Conservation (phyloP, 2,888 invertebrate species). For the Drosophila siamana region DNA sequence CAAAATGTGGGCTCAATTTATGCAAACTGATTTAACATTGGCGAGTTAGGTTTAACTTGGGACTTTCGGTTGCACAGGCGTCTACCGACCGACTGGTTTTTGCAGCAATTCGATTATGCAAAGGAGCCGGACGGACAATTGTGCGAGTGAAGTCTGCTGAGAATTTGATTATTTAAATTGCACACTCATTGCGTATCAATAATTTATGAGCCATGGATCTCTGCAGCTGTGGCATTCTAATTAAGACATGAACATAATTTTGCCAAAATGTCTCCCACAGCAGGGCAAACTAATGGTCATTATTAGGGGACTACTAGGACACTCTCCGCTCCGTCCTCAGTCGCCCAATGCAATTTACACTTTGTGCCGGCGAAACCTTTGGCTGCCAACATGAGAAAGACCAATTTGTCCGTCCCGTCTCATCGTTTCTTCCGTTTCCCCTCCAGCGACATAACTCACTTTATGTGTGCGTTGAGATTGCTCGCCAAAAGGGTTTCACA, state of each 20-base stretch:
- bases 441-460: conserved; percentile 62
- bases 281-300: conserved; percentile 67
- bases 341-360: conserved; percentile 60
- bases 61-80: not conserved
- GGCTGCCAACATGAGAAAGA: conserved; percentile 46
- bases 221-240: conserved; percentile 62
- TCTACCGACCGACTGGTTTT: conserved; percentile 23
- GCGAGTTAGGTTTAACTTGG: conserved; percentile 8
- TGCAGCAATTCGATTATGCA: conserved; percentile 51
- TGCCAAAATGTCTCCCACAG: conserved; percentile 67
- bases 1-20: conserved; percentile 41
- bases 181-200: conserved; percentile 76
- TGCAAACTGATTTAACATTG: conserved; percentile 60
- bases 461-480: conserved; percentile 55
- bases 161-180: conserved; percentile 81
- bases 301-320: conserved; percentile 42
- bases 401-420: conserved; percentile 69
- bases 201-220: conserved; percentile 67
- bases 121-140: conserved; percentile 8
- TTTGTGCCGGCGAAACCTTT: conserved; percentile 53
- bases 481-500: conserved; percentile 38
- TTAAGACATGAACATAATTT: conserved; percentile 67
- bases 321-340: conserved; percentile 10
- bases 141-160: conserved; percentile 4
- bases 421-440: conserved; percentile 50